Evolutionary conservation across 2,113 vertebrate species (phyloP).

Genomic region (Anguilla rostrata): DNA sequence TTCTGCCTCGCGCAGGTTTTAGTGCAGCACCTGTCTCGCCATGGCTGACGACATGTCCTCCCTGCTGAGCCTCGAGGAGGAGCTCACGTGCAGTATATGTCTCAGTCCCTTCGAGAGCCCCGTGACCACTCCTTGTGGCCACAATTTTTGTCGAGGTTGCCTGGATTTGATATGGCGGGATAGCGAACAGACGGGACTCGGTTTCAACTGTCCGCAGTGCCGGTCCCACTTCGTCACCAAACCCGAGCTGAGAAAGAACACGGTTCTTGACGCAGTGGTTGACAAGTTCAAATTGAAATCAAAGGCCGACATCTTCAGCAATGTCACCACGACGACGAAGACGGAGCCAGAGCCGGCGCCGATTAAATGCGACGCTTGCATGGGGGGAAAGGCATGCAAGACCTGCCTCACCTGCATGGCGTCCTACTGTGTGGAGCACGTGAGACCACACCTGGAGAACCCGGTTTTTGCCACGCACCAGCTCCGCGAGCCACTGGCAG

Average conservation of each 20-base stretch:
- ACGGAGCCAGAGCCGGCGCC: background rate
- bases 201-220: slow-evolving; percentile 85
- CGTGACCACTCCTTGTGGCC: slow-evolving; percentile 88
- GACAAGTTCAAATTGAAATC: slow-evolving; percentile 60
- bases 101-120: slow-evolving; percentile 78
- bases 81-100: slow-evolving; percentile 90
- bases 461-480: slow-evolving; percentile 76
- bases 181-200: background rate
- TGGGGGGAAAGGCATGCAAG: slow-evolving; percentile 61
- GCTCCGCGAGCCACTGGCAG: slow-evolving; percentile 67
- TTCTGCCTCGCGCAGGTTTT: slow-evolving; percentile 8
- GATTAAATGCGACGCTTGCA: slow-evolving; percentile 78
- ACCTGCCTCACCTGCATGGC: slow-evolving; percentile 93
- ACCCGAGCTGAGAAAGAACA: slow-evolving; percentile 87
- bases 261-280: slow-evolving; percentile 82
- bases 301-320: rapidly evolving
- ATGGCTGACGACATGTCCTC: slow-evolving; percentile 23
- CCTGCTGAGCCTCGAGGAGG: slow-evolving; percentile 74
- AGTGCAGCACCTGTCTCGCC: background rate
- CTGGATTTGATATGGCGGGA: slow-evolving; percentile 76
- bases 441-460: slow-evolving; percentile 84
- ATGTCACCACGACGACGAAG: rapidly evolving
- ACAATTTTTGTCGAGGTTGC: slow-evolving; percentile 89
- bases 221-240: slow-evolving; percentile 63
- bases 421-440: slow-evolving; percentile 84